Evolutionary conservation across 2,113 vertebrate species (phyloP).

Genomic region (Anthoscopus minutus): DNA sequence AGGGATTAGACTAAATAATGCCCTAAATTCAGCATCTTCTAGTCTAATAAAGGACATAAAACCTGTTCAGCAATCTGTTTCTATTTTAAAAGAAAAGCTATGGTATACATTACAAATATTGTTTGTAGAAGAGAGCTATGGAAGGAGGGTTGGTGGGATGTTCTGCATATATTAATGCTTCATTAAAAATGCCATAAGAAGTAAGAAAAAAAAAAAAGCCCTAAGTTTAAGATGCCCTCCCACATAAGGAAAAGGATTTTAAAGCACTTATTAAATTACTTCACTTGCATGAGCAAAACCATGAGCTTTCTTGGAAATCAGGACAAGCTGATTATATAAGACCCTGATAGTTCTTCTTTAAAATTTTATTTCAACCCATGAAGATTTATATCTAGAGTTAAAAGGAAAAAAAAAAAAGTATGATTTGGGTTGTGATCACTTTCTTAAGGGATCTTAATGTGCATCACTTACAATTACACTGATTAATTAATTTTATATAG

Average conservation of each 20-base stretch:
- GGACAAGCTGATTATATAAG: conserved; percentile 68
- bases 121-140: conserved; percentile 35
- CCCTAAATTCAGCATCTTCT: conserved; percentile 49
- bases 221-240: conserved; percentile 63
- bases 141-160: conserved; percentile 40
- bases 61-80: conserved; percentile 54
- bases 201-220: conserved; percentile 9
- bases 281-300: conserved; percentile 68
- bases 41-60: conserved; percentile 55
- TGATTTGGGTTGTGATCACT: not conserved
- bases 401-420: not conserved
- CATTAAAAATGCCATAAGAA: conserved; percentile 67
- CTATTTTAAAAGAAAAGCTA: conserved; percentile 49
- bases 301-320: conserved; percentile 70
- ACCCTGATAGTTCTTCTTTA: not conserved
- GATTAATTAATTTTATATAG: not conserved
- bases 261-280: conserved; percentile 71
- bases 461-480: not conserved
- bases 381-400: conserved; percentile 2
- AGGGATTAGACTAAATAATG: conserved; percentile 58
- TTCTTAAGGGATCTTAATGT: not conserved
- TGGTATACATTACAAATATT: conserved; percentile 40
- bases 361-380: conserved; percentile 38
- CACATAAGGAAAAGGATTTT: conserved; percentile 67
- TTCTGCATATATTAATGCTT: conserved; percentile 54